Percentiles rank a stretch among this genome's conserved stretches.
phyloP scores from a whole-genome alignment of 2,113 vertebrate genomes.

The Rutilus rutilus region DNA sequence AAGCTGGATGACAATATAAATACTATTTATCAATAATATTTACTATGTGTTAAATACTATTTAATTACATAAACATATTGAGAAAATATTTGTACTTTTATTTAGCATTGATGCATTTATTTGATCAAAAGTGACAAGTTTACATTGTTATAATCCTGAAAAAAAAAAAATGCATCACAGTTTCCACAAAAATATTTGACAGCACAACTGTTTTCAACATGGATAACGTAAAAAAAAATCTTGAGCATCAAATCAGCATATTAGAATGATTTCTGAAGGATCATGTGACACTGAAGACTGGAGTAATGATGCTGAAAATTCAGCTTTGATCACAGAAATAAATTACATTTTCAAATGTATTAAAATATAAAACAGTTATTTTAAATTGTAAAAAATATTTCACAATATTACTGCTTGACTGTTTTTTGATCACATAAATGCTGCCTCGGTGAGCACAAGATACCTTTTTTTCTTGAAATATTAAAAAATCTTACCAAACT shows the following conservation, averaged over 20 bases:
- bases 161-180: no score
- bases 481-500: background rate
- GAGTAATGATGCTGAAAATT: no score
- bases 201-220: background rate
- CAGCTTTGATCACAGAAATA: background rate
- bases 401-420: background rate
- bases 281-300: no score
- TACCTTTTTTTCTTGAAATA: background rate
- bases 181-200: background rate
- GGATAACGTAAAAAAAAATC: no score
- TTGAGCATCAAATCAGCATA: background rate
- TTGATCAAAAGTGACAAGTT: background rate
- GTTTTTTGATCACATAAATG: background rate
- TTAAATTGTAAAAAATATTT: background rate
- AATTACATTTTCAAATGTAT: background rate
- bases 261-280: background rate
- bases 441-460: background rate
- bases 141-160: no score
- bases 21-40: no score
- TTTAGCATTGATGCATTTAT: background rate
- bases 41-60: no score
- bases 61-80: background rate
- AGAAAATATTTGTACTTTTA: background rate
- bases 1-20: background rate
- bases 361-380: background rate